Percentiles rank a stretch among this genome's conserved stretches.
phyloP scores from a whole-genome alignment of 2,888 invertebrate genomes.

The Apodemia zela region DNA sequence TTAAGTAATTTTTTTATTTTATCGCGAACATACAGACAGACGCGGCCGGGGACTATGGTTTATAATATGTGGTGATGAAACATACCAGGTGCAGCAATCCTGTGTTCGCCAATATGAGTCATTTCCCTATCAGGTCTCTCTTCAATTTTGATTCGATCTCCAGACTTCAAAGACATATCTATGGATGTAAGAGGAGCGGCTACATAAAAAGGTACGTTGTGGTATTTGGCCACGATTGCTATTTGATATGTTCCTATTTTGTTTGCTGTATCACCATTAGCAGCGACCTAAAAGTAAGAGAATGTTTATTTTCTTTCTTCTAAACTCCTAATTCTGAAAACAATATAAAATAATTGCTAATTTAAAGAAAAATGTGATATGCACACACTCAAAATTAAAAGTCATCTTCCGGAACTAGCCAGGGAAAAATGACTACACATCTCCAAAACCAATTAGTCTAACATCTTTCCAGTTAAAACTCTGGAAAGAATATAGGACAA shows the following conservation, averaged over 20 bases:
- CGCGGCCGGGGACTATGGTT: neutral
- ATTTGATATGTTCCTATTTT: conserved; percentile 99
- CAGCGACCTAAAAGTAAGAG: conserved; percentile 83
- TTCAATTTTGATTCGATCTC: conserved; percentile 95
- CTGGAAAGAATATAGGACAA: too few species aligned
- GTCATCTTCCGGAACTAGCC: too few species aligned
- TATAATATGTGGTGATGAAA: neutral
- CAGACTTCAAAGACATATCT: conserved; percentile 88
- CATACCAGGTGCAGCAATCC: conserved; percentile 92
- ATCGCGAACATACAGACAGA: too few species aligned
- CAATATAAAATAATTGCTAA: neutral
- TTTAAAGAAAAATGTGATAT: neutral
- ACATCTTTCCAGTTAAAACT: too few species aligned
- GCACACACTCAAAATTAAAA: too few species aligned
- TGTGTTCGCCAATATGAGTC: conserved; percentile 92
- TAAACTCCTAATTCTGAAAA: neutral
- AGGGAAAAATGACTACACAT: too few species aligned
- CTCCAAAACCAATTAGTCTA: too few species aligned
- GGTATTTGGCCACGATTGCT: conserved; percentile 94
- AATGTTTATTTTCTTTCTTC: conserved; percentile 5
- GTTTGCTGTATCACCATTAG: conserved; percentile 99
- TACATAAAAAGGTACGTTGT: conserved; percentile 96
- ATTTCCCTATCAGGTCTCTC: conserved; percentile 95
- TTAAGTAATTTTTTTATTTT: too few species aligned
- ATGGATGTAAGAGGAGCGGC: conserved; percentile 96